Evolutionary conservation across 2,888 invertebrate species (phyloP).

Genomic region (Cataglyphis livida): DNA sequence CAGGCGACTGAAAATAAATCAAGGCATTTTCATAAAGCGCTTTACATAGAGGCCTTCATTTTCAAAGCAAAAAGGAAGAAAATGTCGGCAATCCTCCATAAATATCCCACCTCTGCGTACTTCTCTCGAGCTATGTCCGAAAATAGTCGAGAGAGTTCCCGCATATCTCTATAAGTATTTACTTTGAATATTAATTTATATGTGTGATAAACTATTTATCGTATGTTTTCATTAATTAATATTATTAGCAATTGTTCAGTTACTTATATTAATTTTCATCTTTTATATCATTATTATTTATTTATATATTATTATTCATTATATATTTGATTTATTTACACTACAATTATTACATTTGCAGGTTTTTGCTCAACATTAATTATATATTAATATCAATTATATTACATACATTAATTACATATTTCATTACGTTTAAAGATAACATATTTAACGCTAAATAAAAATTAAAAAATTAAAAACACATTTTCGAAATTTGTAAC

Average conservation of each 20-base stretch:
- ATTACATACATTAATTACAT: not conserved
- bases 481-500: not conserved
- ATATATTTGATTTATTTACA: not conserved
- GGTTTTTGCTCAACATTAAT: not conserved
- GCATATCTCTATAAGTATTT: conserved; percentile 22
- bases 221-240: not conserved
- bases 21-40: conserved; percentile 47
- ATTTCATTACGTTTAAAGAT: not conserved
- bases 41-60: conserved; percentile 44
- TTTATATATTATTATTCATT: not conserved
- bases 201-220: not conserved
- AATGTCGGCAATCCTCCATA: conserved; percentile 47
- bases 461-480: not conserved
- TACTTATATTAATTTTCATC: not conserved
- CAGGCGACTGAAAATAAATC: conserved; percentile 50
- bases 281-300: conserved; percentile 9
- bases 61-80: conserved; percentile 38
- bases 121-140: conserved; percentile 15
- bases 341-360: not conserved
- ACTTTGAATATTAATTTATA: conserved; percentile 19
- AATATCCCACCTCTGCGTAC: conserved; percentile 42
- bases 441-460: not conserved
- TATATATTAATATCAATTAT: not conserved
- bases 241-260: not conserved
- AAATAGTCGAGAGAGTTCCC: conserved; percentile 35